Evolutionary conservation across 2,888 invertebrate species (phyloP), one percentile per base, ranked within the genome.

Genomic region (Cataglyphis rosenhaueri): DNA sequence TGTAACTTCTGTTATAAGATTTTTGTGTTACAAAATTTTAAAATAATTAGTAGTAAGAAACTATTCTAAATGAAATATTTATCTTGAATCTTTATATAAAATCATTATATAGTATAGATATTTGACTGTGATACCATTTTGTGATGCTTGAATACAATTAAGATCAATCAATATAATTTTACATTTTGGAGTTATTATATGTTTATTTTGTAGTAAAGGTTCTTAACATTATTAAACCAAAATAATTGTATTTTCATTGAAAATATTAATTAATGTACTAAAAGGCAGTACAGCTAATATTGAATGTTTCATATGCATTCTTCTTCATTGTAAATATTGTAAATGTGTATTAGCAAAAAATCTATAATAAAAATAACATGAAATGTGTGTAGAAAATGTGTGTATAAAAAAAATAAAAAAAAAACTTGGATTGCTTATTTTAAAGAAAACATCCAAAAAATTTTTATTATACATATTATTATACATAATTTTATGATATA

Each of bases 41-140:
- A 32, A 32, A 1, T 21, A 21, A 35, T 71, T 71, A 35, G 2
- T 21, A 15, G 15, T 38, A 57, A 71, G 25, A 57, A 35, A 59
- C 18, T 41, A 10, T 38, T 57, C 15, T 52, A 68, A 32, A 32
- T n/a, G 18, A 61, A 5, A 29, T 32, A 10, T 44, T 64, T 18
- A 59, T 8, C 32, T 65, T 32, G 32, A 29, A 9, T 74, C 6
- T 59, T 21, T 29, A 64, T 8, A 29, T 15, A 5, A 18, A 3
- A 64, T 32, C 15, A 74, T 62, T 70, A 21, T 38, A 29, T 74
- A 48, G 21, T 32, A 66, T 21, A 65, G 32, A 2, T 32, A 32
- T 68, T 65, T 68, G 75, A n/a, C 68, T 75, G 75, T 75, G 75
- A 75, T 75, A 75, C 25, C 35, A 52, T 18, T 66, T 66, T 52